Evolutionary conservation across 2,113 vertebrate genomes (phyloP).

Genomic region (Hiodon tergisus): DNA sequence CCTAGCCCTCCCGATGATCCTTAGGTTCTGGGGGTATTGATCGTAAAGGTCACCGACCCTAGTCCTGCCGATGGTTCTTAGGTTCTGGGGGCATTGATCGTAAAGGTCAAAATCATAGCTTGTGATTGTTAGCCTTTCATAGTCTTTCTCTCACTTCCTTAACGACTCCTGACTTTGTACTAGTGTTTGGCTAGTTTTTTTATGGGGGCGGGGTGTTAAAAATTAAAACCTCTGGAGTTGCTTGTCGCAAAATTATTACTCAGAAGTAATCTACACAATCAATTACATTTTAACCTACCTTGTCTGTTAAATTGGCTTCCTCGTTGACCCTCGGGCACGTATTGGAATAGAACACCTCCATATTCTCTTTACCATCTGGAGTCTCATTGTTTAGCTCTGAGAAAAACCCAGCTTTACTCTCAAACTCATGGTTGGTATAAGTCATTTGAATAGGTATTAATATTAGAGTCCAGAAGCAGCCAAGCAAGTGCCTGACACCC

Average conservation of each 20-base stretch:
- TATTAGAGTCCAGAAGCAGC: constrained; percentile 38
- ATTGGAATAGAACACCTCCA: background rate
- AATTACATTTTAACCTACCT: background rate
- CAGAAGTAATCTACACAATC: background rate
- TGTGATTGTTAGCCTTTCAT: too few species aligned
- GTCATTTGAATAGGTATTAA: constrained; percentile 50
- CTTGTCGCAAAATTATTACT: constrained; percentile 1
- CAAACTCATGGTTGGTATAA: constrained; percentile 22
- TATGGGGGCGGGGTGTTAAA: constrained; percentile 21
- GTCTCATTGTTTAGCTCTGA: background rate
- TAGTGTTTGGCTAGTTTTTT: constrained; percentile 13
- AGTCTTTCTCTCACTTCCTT: too few species aligned
- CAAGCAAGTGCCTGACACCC: constrained; percentile 51
- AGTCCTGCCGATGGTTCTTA: too few species aligned
- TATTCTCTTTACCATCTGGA: background rate
- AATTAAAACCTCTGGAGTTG: background rate
- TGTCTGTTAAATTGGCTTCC: constrained; percentile 1
- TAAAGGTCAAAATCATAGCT: too few species aligned
- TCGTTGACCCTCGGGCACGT: constrained; percentile 1
- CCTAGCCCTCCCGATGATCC: too few species aligned
- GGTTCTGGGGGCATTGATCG: too few species aligned
- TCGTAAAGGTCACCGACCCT: too few species aligned
- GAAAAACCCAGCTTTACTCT: constrained; percentile 39
- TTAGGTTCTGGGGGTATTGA: too few species aligned
- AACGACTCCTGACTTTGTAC: too few species aligned